Conservation (phyloP, 2,888 invertebrate species). For the Agrilus biguttatus region DNA sequence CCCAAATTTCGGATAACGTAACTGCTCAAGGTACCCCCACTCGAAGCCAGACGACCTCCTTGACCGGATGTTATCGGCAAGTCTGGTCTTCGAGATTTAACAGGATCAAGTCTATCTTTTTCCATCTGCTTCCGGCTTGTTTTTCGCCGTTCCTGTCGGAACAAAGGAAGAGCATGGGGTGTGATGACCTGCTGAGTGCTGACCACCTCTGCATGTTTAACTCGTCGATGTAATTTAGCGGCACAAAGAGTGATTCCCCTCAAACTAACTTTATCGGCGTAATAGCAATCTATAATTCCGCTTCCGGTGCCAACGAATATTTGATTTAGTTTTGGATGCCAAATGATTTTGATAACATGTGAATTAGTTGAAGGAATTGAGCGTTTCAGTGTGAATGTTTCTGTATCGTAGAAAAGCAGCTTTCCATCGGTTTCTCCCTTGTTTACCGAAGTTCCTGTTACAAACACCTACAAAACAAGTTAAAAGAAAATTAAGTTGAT, state of each 20-base stretch:
- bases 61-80: constrained; percentile 79
- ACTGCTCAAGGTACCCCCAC: constrained; percentile 90
- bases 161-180: constrained; percentile 89
- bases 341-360: constrained; percentile 74
- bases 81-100: constrained; percentile 71
- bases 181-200: constrained; percentile 90
- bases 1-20: constrained; percentile 88
- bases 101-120: constrained; percentile 75
- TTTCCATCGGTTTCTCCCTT: constrained; percentile 47
- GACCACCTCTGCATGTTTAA: constrained; percentile 72
- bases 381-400: constrained; percentile 58
- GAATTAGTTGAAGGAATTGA: constrained; percentile 65
- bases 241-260: constrained; percentile 86
- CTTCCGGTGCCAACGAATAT: constrained; percentile 86
- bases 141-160: constrained; percentile 80
- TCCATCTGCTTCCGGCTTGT: constrained; percentile 83
- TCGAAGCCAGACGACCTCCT: constrained; percentile 87
- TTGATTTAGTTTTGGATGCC: constrained; percentile 98
- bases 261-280: constrained; percentile 73
- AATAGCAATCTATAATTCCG: constrained; percentile 80
- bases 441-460: constrained; percentile 74
- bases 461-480: constrained; percentile 40
- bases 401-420: constrained; percentile 65
- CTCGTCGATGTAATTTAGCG: constrained; percentile 63
- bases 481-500: too few relatives aligned